A percentile compares a stretch with the other conserved stretches of the same genome.
phyloP scores from a whole-genome alignment of 2,113 vertebrate species.

The Todiramphus saurophagus region DNA sequence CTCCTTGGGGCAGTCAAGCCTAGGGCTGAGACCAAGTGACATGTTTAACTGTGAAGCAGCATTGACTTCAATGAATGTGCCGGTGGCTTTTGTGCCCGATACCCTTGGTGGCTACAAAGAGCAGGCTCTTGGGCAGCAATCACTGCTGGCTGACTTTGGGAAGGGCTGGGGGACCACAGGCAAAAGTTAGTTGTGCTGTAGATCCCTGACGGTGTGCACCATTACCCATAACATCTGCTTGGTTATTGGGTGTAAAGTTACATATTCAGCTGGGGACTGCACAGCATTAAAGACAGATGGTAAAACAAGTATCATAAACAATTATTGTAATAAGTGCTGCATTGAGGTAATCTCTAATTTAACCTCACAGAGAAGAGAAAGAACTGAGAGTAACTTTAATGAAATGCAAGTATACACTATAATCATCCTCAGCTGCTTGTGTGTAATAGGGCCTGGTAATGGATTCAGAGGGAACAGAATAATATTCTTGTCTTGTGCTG shows the following conservation, averaged over 20 bases:
- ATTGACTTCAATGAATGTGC: neutral
- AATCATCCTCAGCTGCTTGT: constrained; percentile 63
- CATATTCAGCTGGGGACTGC: constrained; percentile 56
- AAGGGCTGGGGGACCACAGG: neutral
- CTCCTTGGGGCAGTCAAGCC: neutral
- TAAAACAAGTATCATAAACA: constrained; percentile 68
- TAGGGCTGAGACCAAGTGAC: neutral
- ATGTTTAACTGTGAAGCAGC: neutral
- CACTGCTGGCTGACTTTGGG: neutral
- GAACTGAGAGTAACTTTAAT: constrained; percentile 55
- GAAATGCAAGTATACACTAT: constrained; percentile 59
- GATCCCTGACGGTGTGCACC: neutral
- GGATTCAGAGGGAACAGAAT: constrained; percentile 29
- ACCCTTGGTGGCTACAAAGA: accelerated
- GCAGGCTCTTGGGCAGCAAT: neutral
- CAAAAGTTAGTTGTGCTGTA: neutral
- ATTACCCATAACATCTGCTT: constrained; percentile 58
- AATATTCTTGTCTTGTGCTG: constrained; percentile 40
- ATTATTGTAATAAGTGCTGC: constrained; percentile 68
- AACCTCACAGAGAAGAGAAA: constrained; percentile 60
- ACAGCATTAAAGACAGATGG: constrained; percentile 72
- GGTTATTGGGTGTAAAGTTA: constrained; percentile 58
- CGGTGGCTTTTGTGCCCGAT: neutral
- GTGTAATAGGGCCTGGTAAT: constrained; percentile 47
- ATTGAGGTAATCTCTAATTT: constrained; percentile 60